These are phyloP conservation scores for Tauraco erythrolophus DNA, from an alignment of 2,113 vertebrate genomes.

Conservation along the genomic window DNA sequence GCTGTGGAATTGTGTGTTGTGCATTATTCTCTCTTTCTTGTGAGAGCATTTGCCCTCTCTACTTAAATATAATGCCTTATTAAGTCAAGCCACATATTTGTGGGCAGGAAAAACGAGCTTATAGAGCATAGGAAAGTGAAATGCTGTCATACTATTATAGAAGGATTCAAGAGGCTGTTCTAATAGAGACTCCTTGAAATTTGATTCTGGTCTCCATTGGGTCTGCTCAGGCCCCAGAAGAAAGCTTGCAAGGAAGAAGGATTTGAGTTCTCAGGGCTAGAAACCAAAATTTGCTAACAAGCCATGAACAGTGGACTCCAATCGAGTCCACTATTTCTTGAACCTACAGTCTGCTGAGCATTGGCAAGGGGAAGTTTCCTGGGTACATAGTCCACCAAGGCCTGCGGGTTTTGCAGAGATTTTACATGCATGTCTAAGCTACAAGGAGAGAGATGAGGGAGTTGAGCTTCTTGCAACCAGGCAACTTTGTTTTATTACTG, in stretches of 20 bases:
- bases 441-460: neutral
- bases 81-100: neutral
- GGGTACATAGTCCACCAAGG: neutral
- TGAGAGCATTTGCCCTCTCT: neutral
- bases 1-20: neutral
- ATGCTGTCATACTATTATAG: neutral
- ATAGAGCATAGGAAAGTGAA: neutral
- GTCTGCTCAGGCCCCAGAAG: neutral
- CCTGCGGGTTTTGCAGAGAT: neutral
- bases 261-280: neutral
- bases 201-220: neutral
- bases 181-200: neutral
- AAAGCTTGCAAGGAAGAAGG: neutral
- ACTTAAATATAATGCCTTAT: neutral
- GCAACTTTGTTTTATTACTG: accelerated
- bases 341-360: neutral
- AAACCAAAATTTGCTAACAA: neutral
- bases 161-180: neutral
- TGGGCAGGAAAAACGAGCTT: neutral
- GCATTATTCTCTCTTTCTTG: neutral
- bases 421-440: neutral
- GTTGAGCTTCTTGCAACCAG: neutral
- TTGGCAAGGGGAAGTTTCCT: neutral
- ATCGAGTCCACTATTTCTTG: neutral
- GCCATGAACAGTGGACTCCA: neutral